Conservation (phyloP, 2,113 vertebrate species). For the Ictalurus furcatus region DNA sequence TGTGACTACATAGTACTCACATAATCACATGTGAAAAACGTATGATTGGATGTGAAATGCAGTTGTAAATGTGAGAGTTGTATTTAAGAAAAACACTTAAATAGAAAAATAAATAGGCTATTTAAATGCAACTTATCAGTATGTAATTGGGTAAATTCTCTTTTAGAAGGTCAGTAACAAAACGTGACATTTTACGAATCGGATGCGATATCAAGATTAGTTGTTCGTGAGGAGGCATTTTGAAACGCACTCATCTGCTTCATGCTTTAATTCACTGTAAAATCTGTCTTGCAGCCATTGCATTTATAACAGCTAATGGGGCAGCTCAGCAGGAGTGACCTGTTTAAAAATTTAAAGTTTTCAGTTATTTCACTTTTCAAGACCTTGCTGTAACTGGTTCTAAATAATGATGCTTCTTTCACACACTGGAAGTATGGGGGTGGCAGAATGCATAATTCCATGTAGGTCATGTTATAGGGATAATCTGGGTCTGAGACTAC, state of each 20-base stretch:
- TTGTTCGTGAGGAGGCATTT: background rate
- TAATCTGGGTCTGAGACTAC: slow-evolving; percentile 2
- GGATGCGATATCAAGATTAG: background rate
- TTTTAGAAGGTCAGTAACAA: background rate
- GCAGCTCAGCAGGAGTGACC: background rate
- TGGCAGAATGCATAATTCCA: background rate
- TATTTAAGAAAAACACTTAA: background rate
- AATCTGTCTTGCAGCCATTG: background rate
- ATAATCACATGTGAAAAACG: background rate
- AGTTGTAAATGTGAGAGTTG: background rate
- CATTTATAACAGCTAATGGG: background rate
- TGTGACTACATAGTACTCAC: background rate
- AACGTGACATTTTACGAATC: slow-evolving; percentile 25
- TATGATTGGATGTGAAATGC: background rate
- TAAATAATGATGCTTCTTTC: background rate
- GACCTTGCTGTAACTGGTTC: background rate
- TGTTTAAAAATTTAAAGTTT: slow-evolving; percentile 35
- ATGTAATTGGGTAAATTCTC: background rate
- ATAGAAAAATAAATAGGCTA: background rate
- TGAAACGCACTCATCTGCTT: background rate
- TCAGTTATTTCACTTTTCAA: background rate
- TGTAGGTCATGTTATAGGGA: background rate
- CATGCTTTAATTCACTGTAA: background rate
- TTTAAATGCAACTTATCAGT: background rate
- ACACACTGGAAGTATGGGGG: background rate